These are phyloP conservation scores for Hydrozoanthus gracilis DNA, from an alignment of 92 coral and sea anemone species.

Conservation along the genomic window DNA sequence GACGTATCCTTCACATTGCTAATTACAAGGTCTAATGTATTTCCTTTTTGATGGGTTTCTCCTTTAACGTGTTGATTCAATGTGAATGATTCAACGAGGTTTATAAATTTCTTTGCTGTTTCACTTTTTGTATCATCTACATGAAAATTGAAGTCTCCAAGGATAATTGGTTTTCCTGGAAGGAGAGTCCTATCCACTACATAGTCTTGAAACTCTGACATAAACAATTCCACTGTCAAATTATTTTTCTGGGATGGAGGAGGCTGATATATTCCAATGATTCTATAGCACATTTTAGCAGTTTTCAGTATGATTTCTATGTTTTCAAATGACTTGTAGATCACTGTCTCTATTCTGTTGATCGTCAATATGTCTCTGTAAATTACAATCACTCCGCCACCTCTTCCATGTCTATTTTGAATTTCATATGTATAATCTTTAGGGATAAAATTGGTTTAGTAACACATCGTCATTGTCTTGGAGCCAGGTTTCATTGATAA, in stretches of 20 bases:
- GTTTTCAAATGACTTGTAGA: constrained; percentile 9
- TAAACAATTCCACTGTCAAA: neutral
- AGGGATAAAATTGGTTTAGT: constrained; percentile 4
- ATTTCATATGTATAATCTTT: neutral
- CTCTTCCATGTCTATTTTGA: neutral
- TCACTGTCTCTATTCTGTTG: neutral
- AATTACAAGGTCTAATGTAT: neutral
- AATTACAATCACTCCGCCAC: neutral
- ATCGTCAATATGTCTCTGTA: neutral
- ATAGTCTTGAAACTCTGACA: constrained; percentile 12
- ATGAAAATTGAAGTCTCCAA: neutral
- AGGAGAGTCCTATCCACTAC: constrained; percentile 1
- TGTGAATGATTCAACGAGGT: neutral
- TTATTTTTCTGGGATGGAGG: constrained; percentile 12
- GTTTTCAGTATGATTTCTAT: neutral
- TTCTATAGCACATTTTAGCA: neutral
- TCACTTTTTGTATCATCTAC: constrained; percentile 3
- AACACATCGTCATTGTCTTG: neutral
- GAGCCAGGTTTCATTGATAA: neutral
- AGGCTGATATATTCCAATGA: neutral
- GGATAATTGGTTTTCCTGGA: constrained; percentile 7
- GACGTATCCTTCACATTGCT: constrained; percentile 2
- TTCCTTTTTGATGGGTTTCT: neutral
- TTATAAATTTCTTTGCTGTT: constrained; percentile 8
- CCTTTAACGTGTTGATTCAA: neutral